phyloP scores from a whole-genome alignment of 1,140 invertebrate genomes.

The Scaptomyza graminum region DNA sequence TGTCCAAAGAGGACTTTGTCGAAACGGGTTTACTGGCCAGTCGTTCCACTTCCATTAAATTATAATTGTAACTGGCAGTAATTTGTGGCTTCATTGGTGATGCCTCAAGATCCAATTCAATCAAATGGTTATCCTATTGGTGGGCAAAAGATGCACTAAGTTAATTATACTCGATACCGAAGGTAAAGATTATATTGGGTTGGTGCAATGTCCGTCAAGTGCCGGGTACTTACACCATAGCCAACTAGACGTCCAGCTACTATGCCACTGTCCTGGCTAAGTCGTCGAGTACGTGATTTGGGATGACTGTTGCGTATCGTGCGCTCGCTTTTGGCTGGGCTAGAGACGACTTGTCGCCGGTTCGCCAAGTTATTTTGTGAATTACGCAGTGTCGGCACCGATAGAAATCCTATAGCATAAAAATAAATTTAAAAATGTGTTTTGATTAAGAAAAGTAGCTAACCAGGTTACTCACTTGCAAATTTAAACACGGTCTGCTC shows the following conservation, averaged over 20 bases:
- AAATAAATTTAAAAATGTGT: not conserved
- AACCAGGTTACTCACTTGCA: conserved; percentile 54
- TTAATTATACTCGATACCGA: no score
- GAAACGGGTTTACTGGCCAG: conserved; percentile 36
- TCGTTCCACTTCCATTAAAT: conserved; percentile 26
- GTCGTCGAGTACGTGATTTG: conserved; percentile 57
- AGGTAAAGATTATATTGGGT: no score
- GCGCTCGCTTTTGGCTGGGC: conserved; percentile 79
- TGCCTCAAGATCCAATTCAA: conserved; percentile 39
- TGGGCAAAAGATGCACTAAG: not conserved
- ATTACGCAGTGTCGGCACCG: conserved; percentile 72
- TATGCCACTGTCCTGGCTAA: conserved; percentile 80
- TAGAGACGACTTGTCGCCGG: conserved; percentile 70
- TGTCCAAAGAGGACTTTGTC: conserved; percentile 34
- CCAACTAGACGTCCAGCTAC: conserved; percentile 70
- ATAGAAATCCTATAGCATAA: conserved; percentile 64
- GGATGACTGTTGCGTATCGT: conserved; percentile 48
- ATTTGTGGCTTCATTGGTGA: conserved; percentile 10
- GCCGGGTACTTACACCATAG: conserved; percentile 74
- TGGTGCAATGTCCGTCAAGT: no score
- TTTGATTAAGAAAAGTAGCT: not conserved
- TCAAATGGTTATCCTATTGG: conserved; percentile 48
- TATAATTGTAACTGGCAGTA: conserved; percentile 33
- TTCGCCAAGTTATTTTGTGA: conserved; percentile 38
- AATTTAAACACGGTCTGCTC: conserved; percentile 64